phyloP scores from a whole-genome alignment of 2,797 vertebrate species.

The Danio tinwini region DNA sequence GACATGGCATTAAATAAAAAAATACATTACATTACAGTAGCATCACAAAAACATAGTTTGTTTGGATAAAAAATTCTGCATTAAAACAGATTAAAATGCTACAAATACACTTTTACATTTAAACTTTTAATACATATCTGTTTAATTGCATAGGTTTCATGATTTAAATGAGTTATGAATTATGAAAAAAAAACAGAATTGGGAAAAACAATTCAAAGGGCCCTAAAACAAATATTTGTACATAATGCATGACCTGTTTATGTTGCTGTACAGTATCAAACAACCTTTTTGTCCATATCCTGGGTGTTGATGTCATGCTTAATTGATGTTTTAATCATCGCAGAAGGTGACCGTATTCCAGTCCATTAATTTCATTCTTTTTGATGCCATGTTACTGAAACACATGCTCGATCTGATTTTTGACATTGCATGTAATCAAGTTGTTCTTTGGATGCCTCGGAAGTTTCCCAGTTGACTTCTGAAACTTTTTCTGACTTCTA shows the following conservation, averaged over 20 bases:
- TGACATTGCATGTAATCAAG: conserved; percentile 29
- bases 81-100: no score
- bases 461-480: conserved; percentile 6
- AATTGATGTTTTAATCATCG: conserved; percentile 40
- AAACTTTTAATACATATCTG: no score
- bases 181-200: no score
- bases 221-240: not conserved
- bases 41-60: no score
- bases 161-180: no score
- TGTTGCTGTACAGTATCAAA: not conserved
- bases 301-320: conserved; percentile 33
- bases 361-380: conserved; percentile 32
- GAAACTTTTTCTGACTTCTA: not conserved
- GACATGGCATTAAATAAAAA: no score
- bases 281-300: conserved; percentile 17
- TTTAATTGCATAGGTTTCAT: no score
- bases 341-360: conserved; percentile 37
- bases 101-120: no score
- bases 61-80: no score
- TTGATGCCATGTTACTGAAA: conserved; percentile 13
- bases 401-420: conserved; percentile 36
- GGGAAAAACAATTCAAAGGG: no score
- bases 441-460: conserved; percentile 9
- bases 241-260: not conserved
- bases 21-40: no score